A percentile compares a stretch with the other conserved stretches of the same genome.
Evolutionary conservation across 2,113 vertebrate species (phyloP).

Genomic region (Phalacrocorax carbo): DNA sequence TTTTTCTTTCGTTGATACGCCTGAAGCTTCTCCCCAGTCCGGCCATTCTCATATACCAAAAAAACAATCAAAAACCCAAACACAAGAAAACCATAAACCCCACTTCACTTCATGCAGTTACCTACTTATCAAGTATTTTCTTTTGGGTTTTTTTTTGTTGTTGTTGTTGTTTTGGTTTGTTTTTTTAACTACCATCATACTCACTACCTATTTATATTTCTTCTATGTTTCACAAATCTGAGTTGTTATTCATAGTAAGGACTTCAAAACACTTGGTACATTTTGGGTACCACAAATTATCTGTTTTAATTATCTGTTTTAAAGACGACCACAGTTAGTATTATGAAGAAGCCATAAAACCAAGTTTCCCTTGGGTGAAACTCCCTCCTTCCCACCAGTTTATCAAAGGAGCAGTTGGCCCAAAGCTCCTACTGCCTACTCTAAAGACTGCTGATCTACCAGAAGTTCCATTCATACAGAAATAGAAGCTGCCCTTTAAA

Average conservation of each 20-base stretch:
- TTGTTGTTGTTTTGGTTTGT: neutral
- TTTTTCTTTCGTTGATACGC: neutral
- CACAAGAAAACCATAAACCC: neutral
- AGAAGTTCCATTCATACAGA: conserved; percentile 31
- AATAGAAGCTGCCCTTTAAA: conserved; percentile 46
- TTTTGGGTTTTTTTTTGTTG: too few relatives aligned
- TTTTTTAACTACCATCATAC: neutral
- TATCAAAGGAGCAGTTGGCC: neutral
- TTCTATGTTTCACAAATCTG: neutral
- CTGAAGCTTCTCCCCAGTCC: neutral
- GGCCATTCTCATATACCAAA: neutral
- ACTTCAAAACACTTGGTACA: neutral
- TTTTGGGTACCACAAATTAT: neutral
- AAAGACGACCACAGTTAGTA: neutral
- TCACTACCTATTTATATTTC: neutral
- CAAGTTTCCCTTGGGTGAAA: neutral
- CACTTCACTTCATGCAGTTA: neutral
- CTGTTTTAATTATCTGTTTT: neutral
- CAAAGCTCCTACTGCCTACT: neutral
- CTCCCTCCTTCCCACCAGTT: neutral
- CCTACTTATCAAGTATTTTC: neutral
- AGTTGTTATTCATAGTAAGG: neutral
- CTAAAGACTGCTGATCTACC: neutral
- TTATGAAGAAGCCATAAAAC: neutral
- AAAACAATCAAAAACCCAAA: neutral